Evolutionary conservation across 2,113 vertebrate genomes (phyloP).

Genomic region (human (Homo sapiens)): GRCh38 chr6:53272501-53273000

Average conservation of each 20-base stretch:
- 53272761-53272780: not conserved
- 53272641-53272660: not conserved
- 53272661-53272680: not conserved
- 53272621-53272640: not conserved
- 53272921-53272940: not conserved
- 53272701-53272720: not conserved
- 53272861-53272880: not conserved
- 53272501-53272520: fast-evolving
- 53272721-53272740: not conserved
- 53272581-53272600: not conserved
- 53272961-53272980: not conserved
- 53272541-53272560: not conserved
- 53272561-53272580: not conserved
- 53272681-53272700: fast-evolving
- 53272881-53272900: not conserved
- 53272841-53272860: not conserved
- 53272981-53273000: not conserved
- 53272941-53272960: not conserved
- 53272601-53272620: not conserved
- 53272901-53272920: not conserved
- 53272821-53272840: not conserved
- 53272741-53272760: fast-evolving
- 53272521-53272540: not conserved
- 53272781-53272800: not conserved
- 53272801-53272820: not conserved